Evolutionary conservation across 2,113 vertebrate species (phyloP), one percentile per base, ranked within the genome.

Genomic region (Xyliphius kryptos): DNA sequence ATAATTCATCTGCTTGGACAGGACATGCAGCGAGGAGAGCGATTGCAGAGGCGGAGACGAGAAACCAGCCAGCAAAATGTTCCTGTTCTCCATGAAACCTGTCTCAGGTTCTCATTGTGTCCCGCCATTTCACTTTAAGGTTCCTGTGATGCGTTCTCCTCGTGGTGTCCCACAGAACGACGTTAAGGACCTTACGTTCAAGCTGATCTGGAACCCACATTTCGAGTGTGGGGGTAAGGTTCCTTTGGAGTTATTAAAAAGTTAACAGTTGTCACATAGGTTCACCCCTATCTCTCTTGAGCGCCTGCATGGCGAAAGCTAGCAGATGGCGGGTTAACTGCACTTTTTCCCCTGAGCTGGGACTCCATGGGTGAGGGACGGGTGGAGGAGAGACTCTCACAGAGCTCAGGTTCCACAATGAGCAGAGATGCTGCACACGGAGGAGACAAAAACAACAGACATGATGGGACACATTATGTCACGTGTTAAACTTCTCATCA

Each of bases 351-450:
- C 67, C 69, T 73, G 62, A 55, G 67, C 62, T 55, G 55, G 68
- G 73, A 74, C 66, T 40, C 20, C 14, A 61, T 80, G 71, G 78
- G 66, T 79, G 79, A 83, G 79, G 75, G 82, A 81, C 76, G 76
- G 72, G 76, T 77, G 71, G 70, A 69, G 64, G 75, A 56, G 46
- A 76, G 73, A 74, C 76, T 87, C 83, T 84, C 85, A 87, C 83
- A 84, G 79, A 74, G 83, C 85, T 88, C 81, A 65, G 61, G 75
- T 88, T 86, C 76, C 80, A 56, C 22, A 41, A 58, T 38, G 61
- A 48, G 56, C 67, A n/a, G 55, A 1, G 4, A 68, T 49, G 38
- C 52, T 65, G 67, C 44, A 40, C 21, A 67, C 56, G 60, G 36
- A 46, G 63, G 66, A 51, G 13, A 38, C 32, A 41, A 58, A 10